Evolutionary conservation across 2,888 invertebrate species (phyloP).

Genomic region (Anarsia innoxiella): DNA sequence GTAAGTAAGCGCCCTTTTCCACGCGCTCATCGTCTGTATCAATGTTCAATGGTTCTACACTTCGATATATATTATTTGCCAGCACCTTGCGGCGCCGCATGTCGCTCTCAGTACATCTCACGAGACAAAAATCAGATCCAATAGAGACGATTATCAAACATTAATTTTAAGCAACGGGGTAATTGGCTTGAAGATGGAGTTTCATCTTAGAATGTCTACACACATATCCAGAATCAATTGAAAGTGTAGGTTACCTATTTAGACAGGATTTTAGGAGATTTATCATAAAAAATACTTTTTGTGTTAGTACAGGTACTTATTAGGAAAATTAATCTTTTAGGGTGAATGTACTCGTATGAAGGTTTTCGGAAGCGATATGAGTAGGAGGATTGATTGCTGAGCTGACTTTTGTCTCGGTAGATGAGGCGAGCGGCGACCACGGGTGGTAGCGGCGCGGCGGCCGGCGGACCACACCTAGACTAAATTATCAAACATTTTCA

Average conservation of each 20-base stretch:
- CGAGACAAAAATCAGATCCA: constrained; percentile 72
- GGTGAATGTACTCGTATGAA: too few species aligned
- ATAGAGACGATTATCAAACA: too few species aligned
- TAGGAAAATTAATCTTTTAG: constrained; percentile 7
- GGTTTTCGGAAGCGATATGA: constrained; percentile 17
- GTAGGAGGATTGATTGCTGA: constrained; percentile 34
- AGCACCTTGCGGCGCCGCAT: constrained; percentile 67
- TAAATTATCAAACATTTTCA: constrained; percentile 73
- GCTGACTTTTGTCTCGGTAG: constrained; percentile 76
- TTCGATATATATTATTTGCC: constrained; percentile 70
- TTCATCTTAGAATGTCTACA: too few species aligned
- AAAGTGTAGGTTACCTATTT: too few species aligned
- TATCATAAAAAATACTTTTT: too few species aligned
- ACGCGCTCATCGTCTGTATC: constrained; percentile 41
- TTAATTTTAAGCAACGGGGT: too few species aligned
- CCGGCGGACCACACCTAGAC: constrained; percentile 70
- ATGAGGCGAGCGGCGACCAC: constrained; percentile 69
- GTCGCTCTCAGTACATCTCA: constrained; percentile 66
- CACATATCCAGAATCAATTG: too few species aligned
- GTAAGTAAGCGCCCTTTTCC: constrained; percentile 76
- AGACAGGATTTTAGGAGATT: too few species aligned
- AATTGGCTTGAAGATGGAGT: too few species aligned
- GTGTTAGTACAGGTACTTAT: too few species aligned
- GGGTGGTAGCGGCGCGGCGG: constrained; percentile 63
- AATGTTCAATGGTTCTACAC: constrained; percentile 72